Evolutionary conservation across 2,888 invertebrate species (phyloP).

Genomic region (Cephus sareptanus): DNA sequence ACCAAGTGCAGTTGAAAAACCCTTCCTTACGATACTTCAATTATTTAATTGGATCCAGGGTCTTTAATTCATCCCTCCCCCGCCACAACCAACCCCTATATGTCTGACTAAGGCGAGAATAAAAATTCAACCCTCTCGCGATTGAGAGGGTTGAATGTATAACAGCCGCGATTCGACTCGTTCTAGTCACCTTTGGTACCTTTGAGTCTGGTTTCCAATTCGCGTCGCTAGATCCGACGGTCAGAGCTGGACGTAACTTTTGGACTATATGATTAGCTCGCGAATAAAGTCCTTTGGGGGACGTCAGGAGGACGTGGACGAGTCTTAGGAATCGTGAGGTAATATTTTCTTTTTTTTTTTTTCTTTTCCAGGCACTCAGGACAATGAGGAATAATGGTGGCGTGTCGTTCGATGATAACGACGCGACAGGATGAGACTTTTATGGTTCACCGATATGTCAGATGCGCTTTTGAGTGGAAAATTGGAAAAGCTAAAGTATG

Average conservation of each 20-base stretch:
- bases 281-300: neutral
- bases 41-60: conserved; percentile 37
- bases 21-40: conserved; percentile 20
- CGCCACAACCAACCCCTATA: neutral
- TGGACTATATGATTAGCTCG: neutral
- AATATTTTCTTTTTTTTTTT: neutral
- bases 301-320: neutral
- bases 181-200: neutral
- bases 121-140: neutral
- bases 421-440: neutral
- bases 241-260: neutral
- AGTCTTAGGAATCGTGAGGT: no score
- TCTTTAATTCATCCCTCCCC: conserved; percentile 9
- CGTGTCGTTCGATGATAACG: neutral
- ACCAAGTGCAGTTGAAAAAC: neutral
- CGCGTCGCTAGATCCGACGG: neutral
- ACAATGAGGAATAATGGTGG: neutral
- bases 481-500: conserved; percentile 41
- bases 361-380: neutral
- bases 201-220: neutral
- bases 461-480: conserved; percentile 30
- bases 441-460: neutral
- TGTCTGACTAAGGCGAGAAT: neutral
- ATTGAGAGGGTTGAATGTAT: no score
- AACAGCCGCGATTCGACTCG: neutral